phyloP scores from a whole-genome alignment of 2,888 invertebrate species.

The Drosophila demipolita region DNA sequence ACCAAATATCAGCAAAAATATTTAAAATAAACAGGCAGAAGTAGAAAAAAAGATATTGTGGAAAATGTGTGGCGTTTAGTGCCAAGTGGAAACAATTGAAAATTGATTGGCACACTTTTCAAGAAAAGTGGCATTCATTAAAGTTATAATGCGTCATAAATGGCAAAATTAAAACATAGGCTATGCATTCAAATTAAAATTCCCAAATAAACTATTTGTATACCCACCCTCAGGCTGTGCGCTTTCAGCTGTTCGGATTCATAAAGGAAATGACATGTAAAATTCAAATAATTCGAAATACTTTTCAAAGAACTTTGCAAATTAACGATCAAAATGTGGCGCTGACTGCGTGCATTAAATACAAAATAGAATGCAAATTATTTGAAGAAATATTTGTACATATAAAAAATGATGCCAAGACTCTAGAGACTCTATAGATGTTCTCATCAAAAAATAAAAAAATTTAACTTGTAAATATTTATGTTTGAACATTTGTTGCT shows the following conservation, averaged over 20 bases:
- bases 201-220: neutral
- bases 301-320: constrained; percentile 60
- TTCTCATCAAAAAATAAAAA: constrained; percentile 25
- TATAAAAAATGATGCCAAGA: constrained; percentile 64
- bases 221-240: constrained; percentile 4
- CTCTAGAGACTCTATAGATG: constrained; percentile 50
- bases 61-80: constrained; percentile 37
- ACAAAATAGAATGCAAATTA: constrained; percentile 19
- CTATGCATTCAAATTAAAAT: neutral
- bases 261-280: constrained; percentile 62
- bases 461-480: constrained; percentile 61
- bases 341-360: constrained; percentile 62
- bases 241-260: constrained; percentile 60
- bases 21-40: constrained; percentile 30
- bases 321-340: constrained; percentile 67
- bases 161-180: neutral
- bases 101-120: constrained; percentile 54
- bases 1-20: constrained; percentile 32
- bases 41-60: neutral
- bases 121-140: constrained; percentile 52
- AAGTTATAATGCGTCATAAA: constrained; percentile 16
- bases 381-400: constrained; percentile 9
- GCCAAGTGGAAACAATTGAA: constrained; percentile 59
- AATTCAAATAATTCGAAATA: constrained; percentile 57
- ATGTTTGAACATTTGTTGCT: constrained; percentile 79